Evolutionary conservation across 2,113 vertebrate genomes (phyloP).

Genomic region (Archocentrus centrarchus): DNA sequence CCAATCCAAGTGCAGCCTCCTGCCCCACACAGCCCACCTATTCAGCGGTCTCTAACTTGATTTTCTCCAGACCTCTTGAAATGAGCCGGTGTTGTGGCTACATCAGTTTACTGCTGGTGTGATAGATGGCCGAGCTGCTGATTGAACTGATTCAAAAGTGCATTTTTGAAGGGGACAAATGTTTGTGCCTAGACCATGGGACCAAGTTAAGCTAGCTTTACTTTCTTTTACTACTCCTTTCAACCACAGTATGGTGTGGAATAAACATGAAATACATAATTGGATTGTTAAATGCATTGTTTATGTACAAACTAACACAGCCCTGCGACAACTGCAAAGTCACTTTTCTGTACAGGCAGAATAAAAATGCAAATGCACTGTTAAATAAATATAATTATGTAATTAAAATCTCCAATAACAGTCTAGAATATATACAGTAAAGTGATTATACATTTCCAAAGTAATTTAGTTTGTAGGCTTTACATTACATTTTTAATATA

Average conservation of each 20-base stretch:
- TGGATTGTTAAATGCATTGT: not conserved
- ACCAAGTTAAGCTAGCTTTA: slow-evolving; percentile 23
- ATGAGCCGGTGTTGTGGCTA: slow-evolving; percentile 41
- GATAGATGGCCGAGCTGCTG: slow-evolving; percentile 56
- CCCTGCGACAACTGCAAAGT: not conserved
- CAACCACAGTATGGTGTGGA: not conserved
- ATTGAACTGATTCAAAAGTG: slow-evolving; percentile 62
- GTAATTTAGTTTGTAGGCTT: slow-evolving; percentile 1
- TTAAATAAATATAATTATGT: slow-evolving; percentile 1
- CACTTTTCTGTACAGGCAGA: not conserved
- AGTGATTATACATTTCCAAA: slow-evolving; percentile 17
- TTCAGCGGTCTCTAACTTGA: slow-evolving; percentile 41
- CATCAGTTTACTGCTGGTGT: slow-evolving; percentile 42
- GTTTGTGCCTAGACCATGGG: slow-evolving; percentile 6
- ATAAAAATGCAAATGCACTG: not conserved
- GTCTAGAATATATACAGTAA: not conserved
- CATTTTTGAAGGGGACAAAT: slow-evolving; percentile 56
- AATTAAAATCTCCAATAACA: slow-evolving; percentile 26
- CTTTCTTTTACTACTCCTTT: not conserved
- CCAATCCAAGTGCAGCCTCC: slow-evolving; percentile 39
- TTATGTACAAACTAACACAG: not conserved
- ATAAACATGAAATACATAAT: not conserved
- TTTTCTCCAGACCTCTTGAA: slow-evolving; percentile 46
- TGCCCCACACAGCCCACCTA: slow-evolving; percentile 23
- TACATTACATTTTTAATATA: slow-evolving; percentile 15